phyloP scores from a whole-genome alignment of 2,888 invertebrate species.

The Junonia oenone region DNA sequence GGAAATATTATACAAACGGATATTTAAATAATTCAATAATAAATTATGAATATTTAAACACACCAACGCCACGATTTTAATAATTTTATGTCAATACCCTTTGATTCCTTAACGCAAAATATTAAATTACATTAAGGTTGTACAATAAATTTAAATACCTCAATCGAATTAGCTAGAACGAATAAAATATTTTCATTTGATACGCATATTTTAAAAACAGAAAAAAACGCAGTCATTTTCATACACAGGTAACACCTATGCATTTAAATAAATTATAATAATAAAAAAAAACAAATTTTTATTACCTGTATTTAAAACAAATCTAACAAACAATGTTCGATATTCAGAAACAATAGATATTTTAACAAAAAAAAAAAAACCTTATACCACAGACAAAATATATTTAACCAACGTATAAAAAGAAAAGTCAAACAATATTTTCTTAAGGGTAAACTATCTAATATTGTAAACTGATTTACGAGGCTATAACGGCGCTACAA shows the following conservation, averaged over 20 bases:
- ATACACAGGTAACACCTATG: too few relatives aligned
- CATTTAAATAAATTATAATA: too few relatives aligned
- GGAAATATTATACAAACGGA: neutral
- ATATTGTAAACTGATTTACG: conserved; percentile 18
- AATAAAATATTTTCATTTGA: too few relatives aligned
- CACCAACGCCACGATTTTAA: neutral
- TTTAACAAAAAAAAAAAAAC: neutral
- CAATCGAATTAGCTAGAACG: too few relatives aligned
- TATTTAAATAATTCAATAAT: neutral
- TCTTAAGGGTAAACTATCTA: conserved; percentile 1
- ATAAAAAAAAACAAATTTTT: too few relatives aligned
- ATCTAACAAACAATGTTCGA: too few relatives aligned
- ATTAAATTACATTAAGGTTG: too few relatives aligned
- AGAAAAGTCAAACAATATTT: conserved; percentile 1
- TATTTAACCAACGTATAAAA: neutral
- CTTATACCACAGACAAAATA: neutral
- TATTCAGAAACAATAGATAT: neutral
- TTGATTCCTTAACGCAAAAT: neutral
- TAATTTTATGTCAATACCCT: neutral
- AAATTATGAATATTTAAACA: neutral
- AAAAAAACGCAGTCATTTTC: too few relatives aligned
- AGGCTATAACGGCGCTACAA: conserved; percentile 17
- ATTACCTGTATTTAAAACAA: too few relatives aligned
- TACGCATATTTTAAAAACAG: too few relatives aligned
- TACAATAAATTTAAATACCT: too few relatives aligned